phyloP scores from a whole-genome alignment of 2,113 vertebrate genomes.

The Tichodroma muraria region DNA sequence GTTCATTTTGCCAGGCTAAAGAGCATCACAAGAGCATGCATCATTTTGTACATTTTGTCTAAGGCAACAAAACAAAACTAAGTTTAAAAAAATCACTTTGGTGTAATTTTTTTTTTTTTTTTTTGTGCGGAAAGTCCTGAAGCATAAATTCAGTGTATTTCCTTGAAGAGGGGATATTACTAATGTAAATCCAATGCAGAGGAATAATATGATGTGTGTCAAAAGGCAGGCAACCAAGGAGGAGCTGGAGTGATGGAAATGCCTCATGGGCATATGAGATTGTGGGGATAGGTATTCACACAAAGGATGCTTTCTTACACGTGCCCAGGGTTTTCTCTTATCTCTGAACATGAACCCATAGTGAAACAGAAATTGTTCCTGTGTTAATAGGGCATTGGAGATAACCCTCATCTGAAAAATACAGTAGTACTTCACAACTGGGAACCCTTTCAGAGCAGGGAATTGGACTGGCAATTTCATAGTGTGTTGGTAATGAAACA shows the following conservation, averaged over 20 bases:
- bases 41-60: not conserved
- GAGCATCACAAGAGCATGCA: not conserved
- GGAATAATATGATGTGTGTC: not conserved
- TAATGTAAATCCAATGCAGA: slow-evolving; percentile 9
- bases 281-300: not conserved
- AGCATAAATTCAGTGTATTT: not conserved
- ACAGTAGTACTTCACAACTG: not conserved
- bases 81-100: not conserved
- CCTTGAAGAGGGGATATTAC: not conserved
- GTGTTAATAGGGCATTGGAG: slow-evolving; percentile 1
- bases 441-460: slow-evolving; percentile 20
- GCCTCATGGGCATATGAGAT: not conserved
- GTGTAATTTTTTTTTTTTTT: not conserved
- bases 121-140: not conserved
- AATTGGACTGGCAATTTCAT: slow-evolving; percentile 17
- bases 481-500: slow-evolving; percentile 23
- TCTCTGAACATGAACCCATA: slow-evolving; percentile 21
- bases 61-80: not conserved
- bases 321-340: slow-evolving; percentile 28
- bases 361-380: slow-evolving; percentile 27
- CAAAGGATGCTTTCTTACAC: slow-evolving; percentile 8
- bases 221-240: not conserved
- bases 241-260: not conserved
- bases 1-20: slow-evolving; percentile 5
- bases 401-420: slow-evolving; percentile 41